phyloP scores from a whole-genome alignment of 2,888 invertebrate species.

The Luperina nickerlii region DNA sequence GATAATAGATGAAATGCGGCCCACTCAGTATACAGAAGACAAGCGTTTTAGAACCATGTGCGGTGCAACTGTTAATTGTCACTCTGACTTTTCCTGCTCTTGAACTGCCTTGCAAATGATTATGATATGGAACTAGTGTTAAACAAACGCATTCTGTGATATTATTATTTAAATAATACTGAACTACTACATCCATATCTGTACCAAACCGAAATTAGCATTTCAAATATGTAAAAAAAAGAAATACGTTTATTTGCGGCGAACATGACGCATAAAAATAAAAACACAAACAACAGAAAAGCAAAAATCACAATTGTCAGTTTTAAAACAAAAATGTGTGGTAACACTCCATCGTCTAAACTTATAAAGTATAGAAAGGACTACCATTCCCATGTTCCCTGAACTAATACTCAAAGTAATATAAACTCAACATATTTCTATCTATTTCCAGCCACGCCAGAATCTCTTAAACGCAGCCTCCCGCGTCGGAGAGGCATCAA shows the following conservation, averaged over 20 bases:
- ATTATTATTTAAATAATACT: background rate
- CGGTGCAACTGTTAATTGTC: background rate
- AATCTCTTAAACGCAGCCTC: conserved; percentile 98
- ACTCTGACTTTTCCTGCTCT: background rate
- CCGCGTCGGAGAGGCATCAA: conserved; percentile 98
- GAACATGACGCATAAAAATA: no score
- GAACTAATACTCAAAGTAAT: background rate
- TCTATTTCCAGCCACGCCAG: conserved; percentile 94
- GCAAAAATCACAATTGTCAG: no score
- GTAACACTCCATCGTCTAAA: background rate
- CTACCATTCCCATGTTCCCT: background rate
- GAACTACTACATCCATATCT: background rate
- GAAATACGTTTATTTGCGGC: no score
- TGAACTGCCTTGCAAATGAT: background rate
- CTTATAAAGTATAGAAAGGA: background rate
- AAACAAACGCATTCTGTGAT: background rate
- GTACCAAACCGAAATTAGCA: background rate
- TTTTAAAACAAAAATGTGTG: background rate
- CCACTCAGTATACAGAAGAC: no score
- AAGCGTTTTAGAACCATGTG: background rate
- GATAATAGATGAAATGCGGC: background rate
- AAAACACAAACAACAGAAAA: no score
- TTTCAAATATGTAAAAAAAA: background rate
- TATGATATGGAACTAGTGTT: background rate
- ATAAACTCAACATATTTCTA: background rate